Conservation (phyloP, 2,797 vertebrate genomes). For the Onychomys leucogaster region DNA sequence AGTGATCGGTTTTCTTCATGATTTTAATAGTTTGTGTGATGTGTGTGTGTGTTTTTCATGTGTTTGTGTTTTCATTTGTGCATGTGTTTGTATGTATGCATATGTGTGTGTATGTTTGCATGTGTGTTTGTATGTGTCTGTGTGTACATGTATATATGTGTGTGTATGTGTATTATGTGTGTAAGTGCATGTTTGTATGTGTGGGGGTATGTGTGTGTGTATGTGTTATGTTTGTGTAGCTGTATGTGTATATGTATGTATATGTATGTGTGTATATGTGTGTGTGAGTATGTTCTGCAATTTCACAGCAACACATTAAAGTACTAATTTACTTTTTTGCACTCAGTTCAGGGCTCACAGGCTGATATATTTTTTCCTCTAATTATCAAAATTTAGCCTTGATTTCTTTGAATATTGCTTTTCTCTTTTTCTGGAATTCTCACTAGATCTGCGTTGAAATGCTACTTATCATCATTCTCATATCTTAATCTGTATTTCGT, state of each 20-base stretch:
- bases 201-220: not conserved
- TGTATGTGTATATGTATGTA: not conserved
- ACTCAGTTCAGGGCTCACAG: not conserved
- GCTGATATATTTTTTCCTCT: not conserved
- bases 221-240: not conserved
- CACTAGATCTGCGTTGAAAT: not conserved
- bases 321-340: not conserved
- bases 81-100: not conserved
- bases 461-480: not conserved
- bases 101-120: no score
- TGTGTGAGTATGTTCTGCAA: not conserved
- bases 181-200: not conserved
- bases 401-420: not conserved
- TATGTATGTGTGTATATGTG: not conserved
- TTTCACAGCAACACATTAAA: not conserved
- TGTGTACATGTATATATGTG: not conserved
- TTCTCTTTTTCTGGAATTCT: slow-evolving; percentile 4
- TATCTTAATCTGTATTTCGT: not conserved
- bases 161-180: not conserved
- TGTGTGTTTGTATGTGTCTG: not conserved
- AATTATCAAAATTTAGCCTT: not conserved
- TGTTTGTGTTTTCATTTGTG: not conserved
- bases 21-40: not conserved
- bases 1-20: not conserved
- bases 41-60: not conserved